A percentile compares a stretch with the other conserved stretches of the same genome.
Conservation (phyloP, 2,888 invertebrate species). For the Diabrotica balteata region DNA sequence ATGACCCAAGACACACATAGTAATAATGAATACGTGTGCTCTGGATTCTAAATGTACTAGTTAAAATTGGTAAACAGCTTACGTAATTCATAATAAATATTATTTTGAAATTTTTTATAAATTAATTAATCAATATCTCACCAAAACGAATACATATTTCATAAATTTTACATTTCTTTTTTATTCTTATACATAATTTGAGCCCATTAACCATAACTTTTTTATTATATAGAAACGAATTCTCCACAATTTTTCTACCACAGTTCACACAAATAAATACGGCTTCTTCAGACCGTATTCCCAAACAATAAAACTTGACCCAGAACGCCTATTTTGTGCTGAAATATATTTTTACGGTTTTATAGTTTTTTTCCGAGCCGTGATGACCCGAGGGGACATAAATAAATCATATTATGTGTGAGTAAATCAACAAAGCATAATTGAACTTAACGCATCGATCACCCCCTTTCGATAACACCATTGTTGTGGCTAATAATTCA, state of each 20-base stretch:
- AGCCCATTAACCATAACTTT: too few relatives aligned
- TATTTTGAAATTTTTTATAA: too few relatives aligned
- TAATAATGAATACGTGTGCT: too few relatives aligned
- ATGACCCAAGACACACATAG: too few relatives aligned
- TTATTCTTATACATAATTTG: too few relatives aligned
- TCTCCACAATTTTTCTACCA: neutral
- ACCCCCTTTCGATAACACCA: neutral
- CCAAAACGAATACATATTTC: too few relatives aligned
- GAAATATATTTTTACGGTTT: too few relatives aligned
- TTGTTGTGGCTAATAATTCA: neutral
- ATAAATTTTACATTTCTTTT: too few relatives aligned
- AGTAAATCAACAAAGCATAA: neutral
- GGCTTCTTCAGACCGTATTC: neutral
- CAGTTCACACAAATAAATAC: neutral
- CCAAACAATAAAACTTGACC: neutral
- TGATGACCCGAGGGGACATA: neutral
- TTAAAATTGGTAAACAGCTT: too few relatives aligned
- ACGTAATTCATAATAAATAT: too few relatives aligned
- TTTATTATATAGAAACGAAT: neutral
- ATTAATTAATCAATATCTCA: too few relatives aligned
- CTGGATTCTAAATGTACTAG: too few relatives aligned
- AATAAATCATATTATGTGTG: neutral
- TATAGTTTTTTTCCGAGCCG: neutral
- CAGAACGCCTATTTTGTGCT: neutral
- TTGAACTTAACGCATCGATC: neutral